These are phyloP conservation scores for Eudemis profundana DNA, from an alignment of 2,888 invertebrate species.

Conservation along the genomic window DNA sequence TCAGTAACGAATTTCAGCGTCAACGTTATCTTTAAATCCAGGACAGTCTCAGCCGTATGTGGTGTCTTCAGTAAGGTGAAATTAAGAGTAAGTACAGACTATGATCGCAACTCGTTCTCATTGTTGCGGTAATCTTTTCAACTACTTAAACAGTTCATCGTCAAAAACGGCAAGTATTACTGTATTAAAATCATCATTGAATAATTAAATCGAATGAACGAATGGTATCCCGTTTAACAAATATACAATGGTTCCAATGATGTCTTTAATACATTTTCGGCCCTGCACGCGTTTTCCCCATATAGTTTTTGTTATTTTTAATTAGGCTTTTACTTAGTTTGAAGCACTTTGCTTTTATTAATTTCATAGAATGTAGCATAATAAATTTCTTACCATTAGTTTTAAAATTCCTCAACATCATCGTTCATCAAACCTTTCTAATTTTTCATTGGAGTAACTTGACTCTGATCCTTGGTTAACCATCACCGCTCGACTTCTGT, in stretches of 20 bases:
- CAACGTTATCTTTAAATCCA: no score
- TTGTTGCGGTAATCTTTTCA: no score
- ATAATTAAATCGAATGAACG: neutral
- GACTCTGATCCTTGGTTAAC: no score
- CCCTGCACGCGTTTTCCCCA: slow-evolving; percentile 30
- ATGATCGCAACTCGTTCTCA: no score
- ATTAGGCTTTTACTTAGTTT: slow-evolving; percentile 18
- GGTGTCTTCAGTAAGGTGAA: no score
- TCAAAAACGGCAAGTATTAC: slow-evolving; percentile 5
- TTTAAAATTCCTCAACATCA: neutral
- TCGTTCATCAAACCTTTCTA: neutral
- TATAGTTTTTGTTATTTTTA: slow-evolving; percentile 24
- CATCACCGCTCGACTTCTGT: no score
- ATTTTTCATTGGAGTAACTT: neutral
- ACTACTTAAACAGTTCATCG: neutral
- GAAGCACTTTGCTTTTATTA: slow-evolving; percentile 4
- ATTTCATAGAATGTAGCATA: slow-evolving; percentile 14
- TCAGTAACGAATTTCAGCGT: no score
- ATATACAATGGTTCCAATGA: no score
- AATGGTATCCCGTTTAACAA: no score
- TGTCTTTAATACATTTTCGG: neutral
- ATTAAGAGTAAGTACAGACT: no score
- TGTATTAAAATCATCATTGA: neutral
- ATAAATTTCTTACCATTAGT: neutral
- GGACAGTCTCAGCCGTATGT: no score